A percentile compares a stretch with the other conserved stretches of the same genome.
Conservation (phyloP, 1,140 invertebrate genomes). For the Drosophila tristis region DNA sequence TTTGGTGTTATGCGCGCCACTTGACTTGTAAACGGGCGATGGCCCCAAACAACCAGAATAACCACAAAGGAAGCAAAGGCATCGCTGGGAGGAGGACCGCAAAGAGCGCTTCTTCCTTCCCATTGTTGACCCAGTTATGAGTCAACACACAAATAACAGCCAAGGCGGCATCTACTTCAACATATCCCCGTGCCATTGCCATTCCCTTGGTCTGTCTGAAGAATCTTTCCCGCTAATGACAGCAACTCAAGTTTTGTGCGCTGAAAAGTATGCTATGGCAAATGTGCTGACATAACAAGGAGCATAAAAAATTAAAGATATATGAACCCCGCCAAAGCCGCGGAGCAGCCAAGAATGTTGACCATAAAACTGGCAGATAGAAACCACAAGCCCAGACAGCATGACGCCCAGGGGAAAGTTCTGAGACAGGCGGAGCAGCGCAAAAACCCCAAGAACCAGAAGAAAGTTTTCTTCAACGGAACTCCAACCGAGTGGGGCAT, state of each 20-base stretch:
- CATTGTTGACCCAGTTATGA: constrained; percentile 78
- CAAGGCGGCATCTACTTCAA: constrained; percentile 20
- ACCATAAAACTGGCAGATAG: constrained; percentile 55
- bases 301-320: constrained; percentile 76
- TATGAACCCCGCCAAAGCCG: constrained; percentile 51
- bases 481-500: constrained; percentile 22
- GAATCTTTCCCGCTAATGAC: constrained; percentile 67
- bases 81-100: constrained; percentile 4
- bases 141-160: constrained; percentile 65
- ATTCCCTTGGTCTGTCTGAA: constrained; percentile 1
- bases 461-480: constrained; percentile 42
- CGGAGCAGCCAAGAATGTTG: constrained; percentile 19
- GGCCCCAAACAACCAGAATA: constrained; percentile 40
- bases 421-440: constrained; percentile 31
- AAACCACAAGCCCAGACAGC: constrained; percentile 63
- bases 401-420: constrained; percentile 68
- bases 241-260: constrained; percentile 45
- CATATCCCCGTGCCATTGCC: constrained; percentile 1
- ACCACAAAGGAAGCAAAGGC: constrained; percentile 27
- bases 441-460: constrained; percentile 48
- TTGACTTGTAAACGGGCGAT: constrained; percentile 77
- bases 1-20: constrained; percentile 73
- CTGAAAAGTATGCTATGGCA: constrained; percentile 72
- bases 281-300: constrained; percentile 68
- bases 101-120: constrained; percentile 23